phyloP scores from a whole-genome alignment of 2,888 invertebrate species.

The Hemicrepidius hirtus region DNA sequence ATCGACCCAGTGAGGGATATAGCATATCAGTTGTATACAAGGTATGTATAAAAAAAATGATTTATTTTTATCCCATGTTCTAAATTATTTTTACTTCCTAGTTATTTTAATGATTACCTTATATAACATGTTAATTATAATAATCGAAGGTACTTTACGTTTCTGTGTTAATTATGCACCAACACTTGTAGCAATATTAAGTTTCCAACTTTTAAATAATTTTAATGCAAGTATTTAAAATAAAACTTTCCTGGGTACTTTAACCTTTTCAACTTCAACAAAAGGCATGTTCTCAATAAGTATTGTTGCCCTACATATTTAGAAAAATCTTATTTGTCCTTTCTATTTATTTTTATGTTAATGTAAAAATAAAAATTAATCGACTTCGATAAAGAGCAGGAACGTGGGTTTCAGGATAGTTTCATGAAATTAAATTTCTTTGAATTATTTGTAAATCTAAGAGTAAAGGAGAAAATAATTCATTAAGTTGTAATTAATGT shows the following conservation, averaged over 20 bases:
- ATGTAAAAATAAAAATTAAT: no score
- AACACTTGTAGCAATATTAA: no score
- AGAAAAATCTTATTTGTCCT: background rate
- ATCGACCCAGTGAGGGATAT: constrained; percentile 74
- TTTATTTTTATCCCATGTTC: background rate
- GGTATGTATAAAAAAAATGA: constrained; percentile 67
- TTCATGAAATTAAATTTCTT: no score
- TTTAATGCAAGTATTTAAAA: background rate
- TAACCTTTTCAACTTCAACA: constrained; percentile 5
- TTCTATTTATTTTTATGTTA: background rate
- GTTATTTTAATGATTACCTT: background rate
- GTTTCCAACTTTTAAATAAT: no score
- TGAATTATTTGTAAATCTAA: no score
- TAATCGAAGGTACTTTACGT: background rate
- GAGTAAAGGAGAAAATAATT: no score
- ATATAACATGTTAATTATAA: background rate
- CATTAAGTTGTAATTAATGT: no score
- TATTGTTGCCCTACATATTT: background rate
- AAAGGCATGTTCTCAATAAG: background rate
- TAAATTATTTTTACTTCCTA: background rate
- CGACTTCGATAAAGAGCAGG: no score
- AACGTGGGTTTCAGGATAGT: no score
- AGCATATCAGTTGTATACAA: constrained; percentile 75
- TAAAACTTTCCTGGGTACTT: background rate
- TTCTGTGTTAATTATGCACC: background rate